phyloP scores from a whole-genome alignment of 2,888 invertebrate species.

The Drosophila rubida region DNA sequence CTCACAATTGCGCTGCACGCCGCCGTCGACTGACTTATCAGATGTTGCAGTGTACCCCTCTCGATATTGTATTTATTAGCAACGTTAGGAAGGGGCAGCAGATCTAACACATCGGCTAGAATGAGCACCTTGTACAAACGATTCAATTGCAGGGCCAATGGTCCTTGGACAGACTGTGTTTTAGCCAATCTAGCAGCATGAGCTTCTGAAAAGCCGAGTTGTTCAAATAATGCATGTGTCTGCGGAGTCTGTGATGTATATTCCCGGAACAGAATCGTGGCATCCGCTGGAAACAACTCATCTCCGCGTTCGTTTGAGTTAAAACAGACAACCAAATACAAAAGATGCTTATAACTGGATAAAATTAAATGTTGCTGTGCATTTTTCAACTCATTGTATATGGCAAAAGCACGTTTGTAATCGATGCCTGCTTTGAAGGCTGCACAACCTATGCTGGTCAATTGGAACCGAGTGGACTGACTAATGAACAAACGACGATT shows the following conservation, averaged over 20 bases:
- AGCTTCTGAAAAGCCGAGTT: constrained; percentile 92
- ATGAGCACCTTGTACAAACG: constrained; percentile 95
- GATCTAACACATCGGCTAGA: constrained; percentile 91
- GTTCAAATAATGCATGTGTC: constrained; percentile 89
- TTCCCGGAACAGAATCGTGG: constrained; percentile 85
- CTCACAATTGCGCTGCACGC: constrained; percentile 91
- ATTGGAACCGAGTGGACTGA: constrained; percentile 86
- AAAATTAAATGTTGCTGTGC: constrained; percentile 92
- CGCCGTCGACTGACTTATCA: constrained; percentile 89
- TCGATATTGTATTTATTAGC: constrained; percentile 90
- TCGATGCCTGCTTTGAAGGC: constrained; percentile 95
- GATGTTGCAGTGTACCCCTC: constrained; percentile 92
- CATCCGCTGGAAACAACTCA: constrained; percentile 89
- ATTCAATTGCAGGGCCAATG: constrained; percentile 85
- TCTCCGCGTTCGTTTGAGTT: constrained; percentile 84
- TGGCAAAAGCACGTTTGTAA: constrained; percentile 88
- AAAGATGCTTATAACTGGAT: constrained; percentile 92
- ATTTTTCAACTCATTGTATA: constrained; percentile 90
- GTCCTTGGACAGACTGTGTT: constrained; percentile 88
- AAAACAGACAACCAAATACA: constrained; percentile 89
- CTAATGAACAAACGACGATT: constrained; percentile 80
- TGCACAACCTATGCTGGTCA: constrained; percentile 91
- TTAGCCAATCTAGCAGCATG: constrained; percentile 89
- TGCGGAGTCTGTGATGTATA: constrained; percentile 88
- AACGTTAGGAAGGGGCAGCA: constrained; percentile 88